Conservation (phyloP, 1,140 invertebrate genomes). For the Asbolus verrucosus region DNA sequence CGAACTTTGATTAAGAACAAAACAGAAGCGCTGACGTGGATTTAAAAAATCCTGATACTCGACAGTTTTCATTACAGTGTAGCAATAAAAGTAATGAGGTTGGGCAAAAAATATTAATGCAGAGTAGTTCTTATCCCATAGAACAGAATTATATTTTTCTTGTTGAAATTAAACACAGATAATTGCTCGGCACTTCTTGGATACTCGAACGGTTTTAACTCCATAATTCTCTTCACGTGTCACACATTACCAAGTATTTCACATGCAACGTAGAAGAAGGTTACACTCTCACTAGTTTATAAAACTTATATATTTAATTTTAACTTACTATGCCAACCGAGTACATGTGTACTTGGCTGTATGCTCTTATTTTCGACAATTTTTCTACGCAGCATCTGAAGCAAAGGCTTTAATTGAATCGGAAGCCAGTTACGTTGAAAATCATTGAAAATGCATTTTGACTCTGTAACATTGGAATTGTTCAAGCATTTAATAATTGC, state of each 20-base stretch:
- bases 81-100: slow-evolving; percentile 30
- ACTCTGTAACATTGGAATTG: slow-evolving; percentile 14
- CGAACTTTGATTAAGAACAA: background rate
- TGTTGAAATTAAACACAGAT: slow-evolving; percentile 18
- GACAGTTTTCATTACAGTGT: slow-evolving; percentile 5
- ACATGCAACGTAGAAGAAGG: slow-evolving; percentile 38
- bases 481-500: slow-evolving; percentile 16
- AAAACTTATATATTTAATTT: slow-evolving; percentile 31
- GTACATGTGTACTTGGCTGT: background rate
- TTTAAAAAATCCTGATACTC: too few species aligned
- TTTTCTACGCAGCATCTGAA: background rate
- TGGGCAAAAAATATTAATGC: slow-evolving; percentile 23
- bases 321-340: slow-evolving; percentile 11
- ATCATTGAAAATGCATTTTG: too few species aligned
- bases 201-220: slow-evolving; percentile 2
- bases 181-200: slow-evolving; percentile 14
- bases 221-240: slow-evolving; percentile 40
- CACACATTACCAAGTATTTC: slow-evolving; percentile 40
- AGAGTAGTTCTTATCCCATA: background rate
- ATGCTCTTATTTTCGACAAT: too few species aligned
- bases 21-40: too few species aligned
- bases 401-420: slow-evolving; percentile 34
- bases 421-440: too few species aligned
- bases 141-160: background rate
- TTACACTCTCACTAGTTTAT: slow-evolving; percentile 37